Conservation (phyloP, 2,888 invertebrate species). For the Thalpophila matura region DNA sequence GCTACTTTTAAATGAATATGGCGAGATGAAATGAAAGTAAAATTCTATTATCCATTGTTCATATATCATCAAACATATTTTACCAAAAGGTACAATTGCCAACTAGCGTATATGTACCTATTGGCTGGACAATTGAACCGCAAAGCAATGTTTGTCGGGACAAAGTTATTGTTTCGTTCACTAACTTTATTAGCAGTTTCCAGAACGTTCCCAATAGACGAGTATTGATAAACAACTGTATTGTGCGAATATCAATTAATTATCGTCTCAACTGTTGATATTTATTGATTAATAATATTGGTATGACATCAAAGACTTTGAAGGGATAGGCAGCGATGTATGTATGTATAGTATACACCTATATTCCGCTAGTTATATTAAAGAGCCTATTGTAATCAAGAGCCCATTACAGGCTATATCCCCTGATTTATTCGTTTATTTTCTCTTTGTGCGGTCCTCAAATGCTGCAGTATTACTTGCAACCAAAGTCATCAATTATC, state of each 20-base stretch:
- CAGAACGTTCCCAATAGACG: conserved; percentile 14
- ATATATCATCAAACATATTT: conserved; percentile 17
- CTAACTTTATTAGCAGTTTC: conserved; percentile 42
- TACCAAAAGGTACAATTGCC: conserved; percentile 11
- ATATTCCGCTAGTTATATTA: too few species aligned
- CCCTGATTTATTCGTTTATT: too few species aligned
- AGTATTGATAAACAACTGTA: conserved; percentile 4
- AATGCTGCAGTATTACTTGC: too few species aligned
- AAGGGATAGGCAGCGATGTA: too few species aligned
- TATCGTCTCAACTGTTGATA: not conserved
- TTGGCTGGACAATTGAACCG: not conserved
- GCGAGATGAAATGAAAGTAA: not conserved
- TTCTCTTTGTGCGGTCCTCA: too few species aligned
- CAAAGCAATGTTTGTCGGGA: conserved; percentile 11
- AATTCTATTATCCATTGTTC: conserved; percentile 5
- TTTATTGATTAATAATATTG: conserved; percentile 5
- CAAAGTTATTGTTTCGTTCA: conserved; percentile 29
- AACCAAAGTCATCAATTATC: too few species aligned
- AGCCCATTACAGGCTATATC: too few species aligned
- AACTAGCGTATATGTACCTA: conserved; percentile 4
- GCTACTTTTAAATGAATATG: not conserved
- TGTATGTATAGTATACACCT: not conserved
- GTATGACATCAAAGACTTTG: too few species aligned
- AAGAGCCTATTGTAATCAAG: too few species aligned
- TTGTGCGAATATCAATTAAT: conserved; percentile 19